These are phyloP conservation scores for Troides aeacus DNA, from an alignment of 2,888 invertebrate species.

Conservation along the genomic window DNA sequence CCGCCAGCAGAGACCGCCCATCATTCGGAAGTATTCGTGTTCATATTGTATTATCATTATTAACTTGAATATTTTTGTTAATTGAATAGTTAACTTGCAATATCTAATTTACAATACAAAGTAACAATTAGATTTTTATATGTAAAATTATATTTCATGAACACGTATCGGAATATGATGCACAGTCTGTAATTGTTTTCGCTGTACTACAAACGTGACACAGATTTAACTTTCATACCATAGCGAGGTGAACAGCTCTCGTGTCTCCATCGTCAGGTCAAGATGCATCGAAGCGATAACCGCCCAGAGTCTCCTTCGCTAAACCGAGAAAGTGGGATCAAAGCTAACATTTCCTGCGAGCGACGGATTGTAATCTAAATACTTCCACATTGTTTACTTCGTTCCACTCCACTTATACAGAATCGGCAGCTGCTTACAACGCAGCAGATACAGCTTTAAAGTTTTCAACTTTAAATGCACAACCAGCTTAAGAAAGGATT, in stretches of 20 bases:
- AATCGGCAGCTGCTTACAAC: slow-evolving; percentile 6
- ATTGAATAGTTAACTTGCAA: no score
- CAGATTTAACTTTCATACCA: neutral
- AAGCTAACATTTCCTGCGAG: slow-evolving; percentile 8
- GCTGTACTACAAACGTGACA: neutral
- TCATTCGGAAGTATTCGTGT: no score
- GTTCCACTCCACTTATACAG: slow-evolving; percentile 6
- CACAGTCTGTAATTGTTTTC: neutral
- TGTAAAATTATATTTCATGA: no score
- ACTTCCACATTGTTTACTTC: slow-evolving; percentile 17
- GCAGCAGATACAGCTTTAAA: neutral
- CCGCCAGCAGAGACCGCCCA: no score
- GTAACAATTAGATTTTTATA: no score
- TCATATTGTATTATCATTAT: no score
- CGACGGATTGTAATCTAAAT: slow-evolving; percentile 20
- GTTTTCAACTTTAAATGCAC: neutral
- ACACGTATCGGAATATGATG: no score
- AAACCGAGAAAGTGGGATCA: slow-evolving; percentile 17
- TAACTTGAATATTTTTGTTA: no score
- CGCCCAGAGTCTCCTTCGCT: slow-evolving; percentile 5
- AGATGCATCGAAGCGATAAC: slow-evolving; percentile 16
- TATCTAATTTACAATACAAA: no score
- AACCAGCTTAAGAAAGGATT: no score
- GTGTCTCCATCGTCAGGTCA: slow-evolving; percentile 2
- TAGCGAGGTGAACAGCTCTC: neutral